A percentile compares a stretch with the other conserved stretches of the same genome.
Evolutionary conservation across 2,888 invertebrate species (phyloP).

Genomic region (Dromius quadrimaculatus): DNA sequence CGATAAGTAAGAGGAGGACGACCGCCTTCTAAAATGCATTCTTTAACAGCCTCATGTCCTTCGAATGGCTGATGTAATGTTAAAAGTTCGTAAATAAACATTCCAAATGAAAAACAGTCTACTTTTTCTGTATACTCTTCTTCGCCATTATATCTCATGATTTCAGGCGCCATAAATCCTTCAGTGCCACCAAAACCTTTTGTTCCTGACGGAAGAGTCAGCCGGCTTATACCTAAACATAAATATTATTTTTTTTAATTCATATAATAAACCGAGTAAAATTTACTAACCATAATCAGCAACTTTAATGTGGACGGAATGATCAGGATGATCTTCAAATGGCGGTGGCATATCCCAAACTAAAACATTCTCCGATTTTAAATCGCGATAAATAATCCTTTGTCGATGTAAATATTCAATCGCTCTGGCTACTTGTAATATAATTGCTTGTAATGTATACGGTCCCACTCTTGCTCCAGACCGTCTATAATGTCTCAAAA

Average conservation of each 20-base stretch:
- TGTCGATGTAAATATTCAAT: conserved; percentile 95
- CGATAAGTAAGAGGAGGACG: conserved; percentile 88
- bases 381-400: conserved; percentile 92
- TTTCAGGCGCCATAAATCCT: conserved; percentile 99
- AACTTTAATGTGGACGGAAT: conserved; percentile 87
- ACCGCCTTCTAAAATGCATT: conserved; percentile 95
- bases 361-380: conserved; percentile 96
- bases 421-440: conserved; percentile 91
- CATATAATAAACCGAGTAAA: conserved; percentile 7
- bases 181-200: conserved; percentile 99
- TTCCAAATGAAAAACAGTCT: conserved; percentile 98
- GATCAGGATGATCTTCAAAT: conserved; percentile 75
- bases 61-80: conserved; percentile 95
- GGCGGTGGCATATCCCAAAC: conserved; percentile 97
- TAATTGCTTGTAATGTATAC: conserved; percentile 84
- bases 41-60: conserved; percentile 96
- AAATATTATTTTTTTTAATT: conserved; percentile 32
- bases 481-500: conserved; percentile 86
- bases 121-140: conserved; percentile 99
- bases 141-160: conserved; percentile 97
- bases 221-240: conserved; percentile 84
- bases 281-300: conserved; percentile 87
- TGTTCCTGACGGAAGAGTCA: conserved; percentile 89
- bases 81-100: conserved; percentile 96
- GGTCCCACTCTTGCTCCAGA: conserved; percentile 86